Conservation (phyloP, 1,140 invertebrate species). For the Pteromalus puparum region DNA sequence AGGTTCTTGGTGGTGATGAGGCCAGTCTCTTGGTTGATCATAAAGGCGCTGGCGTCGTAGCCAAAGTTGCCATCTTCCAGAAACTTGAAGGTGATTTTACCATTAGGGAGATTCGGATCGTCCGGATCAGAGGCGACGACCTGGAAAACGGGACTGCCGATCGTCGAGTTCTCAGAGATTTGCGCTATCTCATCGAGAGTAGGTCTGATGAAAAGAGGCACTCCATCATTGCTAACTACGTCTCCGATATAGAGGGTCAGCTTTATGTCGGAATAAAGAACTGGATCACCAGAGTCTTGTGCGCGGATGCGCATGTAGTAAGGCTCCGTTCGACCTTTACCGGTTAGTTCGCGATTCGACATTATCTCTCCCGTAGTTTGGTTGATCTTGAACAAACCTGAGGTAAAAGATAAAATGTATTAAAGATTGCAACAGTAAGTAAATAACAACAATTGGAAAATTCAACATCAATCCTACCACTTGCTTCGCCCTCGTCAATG, state of each 20-base stretch:
- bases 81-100: slow-evolving; percentile 84
- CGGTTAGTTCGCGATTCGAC: slow-evolving; percentile 81
- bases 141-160: slow-evolving; percentile 86
- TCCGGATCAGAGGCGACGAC: slow-evolving; percentile 87
- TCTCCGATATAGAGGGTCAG: slow-evolving; percentile 86
- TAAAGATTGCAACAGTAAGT: background rate
- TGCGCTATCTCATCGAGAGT: slow-evolving; percentile 82
- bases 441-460: background rate
- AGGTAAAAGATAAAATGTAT: background rate
- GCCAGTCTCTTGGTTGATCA: slow-evolving; percentile 81
- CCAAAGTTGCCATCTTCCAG: slow-evolving; percentile 80
- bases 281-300: slow-evolving; percentile 82
- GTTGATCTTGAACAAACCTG: slow-evolving; percentile 79
- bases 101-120: slow-evolving; percentile 84
- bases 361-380: slow-evolving; percentile 81
- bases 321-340: slow-evolving; percentile 85
- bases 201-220: slow-evolving; percentile 85
- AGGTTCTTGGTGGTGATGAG: slow-evolving; percentile 82
- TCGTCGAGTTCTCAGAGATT: slow-evolving; percentile 85
- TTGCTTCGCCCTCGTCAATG: slow-evolving; percentile 83
- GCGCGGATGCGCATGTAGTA: slow-evolving; percentile 83
- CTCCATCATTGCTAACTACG: slow-evolving; percentile 88
- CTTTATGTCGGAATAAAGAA: slow-evolving; percentile 79
- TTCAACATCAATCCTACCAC: slow-evolving; percentile 71
- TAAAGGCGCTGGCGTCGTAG: slow-evolving; percentile 80